Percentiles rank a stretch among this genome's conserved stretches.
Conservation (phyloP, 1,140 invertebrate genomes). For the Steinernema khuongi region DNA sequence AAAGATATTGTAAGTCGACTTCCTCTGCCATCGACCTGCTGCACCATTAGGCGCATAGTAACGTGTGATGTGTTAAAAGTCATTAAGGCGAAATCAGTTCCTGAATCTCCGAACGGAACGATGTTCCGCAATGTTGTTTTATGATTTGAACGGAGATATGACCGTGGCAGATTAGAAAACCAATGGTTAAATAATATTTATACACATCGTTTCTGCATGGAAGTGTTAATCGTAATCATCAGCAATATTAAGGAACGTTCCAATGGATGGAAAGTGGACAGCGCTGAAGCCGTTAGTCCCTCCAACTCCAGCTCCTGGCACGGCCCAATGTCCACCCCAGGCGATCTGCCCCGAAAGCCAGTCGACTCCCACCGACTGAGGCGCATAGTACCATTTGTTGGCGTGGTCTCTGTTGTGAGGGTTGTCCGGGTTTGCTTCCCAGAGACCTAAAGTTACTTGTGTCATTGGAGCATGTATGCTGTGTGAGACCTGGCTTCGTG, state of each 20-base stretch:
- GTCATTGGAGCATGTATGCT: neutral
- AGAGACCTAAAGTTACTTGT: conserved; percentile 25
- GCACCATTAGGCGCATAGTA: too few relatives aligned
- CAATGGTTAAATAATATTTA: too few relatives aligned
- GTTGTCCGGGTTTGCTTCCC: conserved; percentile 39
- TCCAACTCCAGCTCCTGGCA: conserved; percentile 20
- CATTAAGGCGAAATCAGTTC: too few relatives aligned
- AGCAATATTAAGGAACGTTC: conserved; percentile 26
- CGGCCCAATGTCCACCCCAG: conserved; percentile 29
- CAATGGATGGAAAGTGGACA: conserved; percentile 24
- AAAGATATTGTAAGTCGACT: too few relatives aligned
- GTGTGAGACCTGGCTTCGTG: conserved; percentile 28
- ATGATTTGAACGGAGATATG: too few relatives aligned
- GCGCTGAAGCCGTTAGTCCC: conserved; percentile 28
- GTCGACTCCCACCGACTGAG: conserved; percentile 29
- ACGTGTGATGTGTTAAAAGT: too few relatives aligned
- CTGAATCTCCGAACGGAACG: too few relatives aligned
- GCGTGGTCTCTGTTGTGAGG: conserved; percentile 39
- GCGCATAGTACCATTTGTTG: conserved; percentile 33
- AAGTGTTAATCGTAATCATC: conserved; percentile 28
- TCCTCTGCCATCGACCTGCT: too few relatives aligned
- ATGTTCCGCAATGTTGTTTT: too few relatives aligned
- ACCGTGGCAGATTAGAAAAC: too few relatives aligned
- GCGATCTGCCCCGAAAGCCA: conserved; percentile 33
- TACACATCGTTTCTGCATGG: too few relatives aligned